A percentile compares a stretch with the other conserved stretches of the same genome.
Evolutionary conservation across 2,797 vertebrate genomes (phyloP).

Genomic region (Phataginus tetradactyla): DNA sequence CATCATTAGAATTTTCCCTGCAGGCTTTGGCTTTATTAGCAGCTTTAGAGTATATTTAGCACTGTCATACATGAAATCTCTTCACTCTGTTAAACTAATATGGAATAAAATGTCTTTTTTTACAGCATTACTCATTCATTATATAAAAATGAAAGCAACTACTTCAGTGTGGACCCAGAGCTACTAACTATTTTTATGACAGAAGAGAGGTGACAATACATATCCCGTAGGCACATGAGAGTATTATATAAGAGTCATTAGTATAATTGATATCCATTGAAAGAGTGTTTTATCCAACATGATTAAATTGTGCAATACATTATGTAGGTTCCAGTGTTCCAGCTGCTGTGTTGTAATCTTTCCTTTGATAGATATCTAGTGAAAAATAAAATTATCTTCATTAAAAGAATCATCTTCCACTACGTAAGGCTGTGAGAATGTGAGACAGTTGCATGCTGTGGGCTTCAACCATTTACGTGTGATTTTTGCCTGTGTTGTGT

Average conservation of each 20-base stretch:
- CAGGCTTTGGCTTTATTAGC: slow-evolving; percentile 89
- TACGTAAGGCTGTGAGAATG: slow-evolving; percentile 57
- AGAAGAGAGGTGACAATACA: slow-evolving; percentile 87
- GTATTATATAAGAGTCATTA: slow-evolving; percentile 90
- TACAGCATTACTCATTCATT: slow-evolving; percentile 88
- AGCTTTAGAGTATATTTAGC: slow-evolving; percentile 89
- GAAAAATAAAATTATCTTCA: slow-evolving; percentile 81
- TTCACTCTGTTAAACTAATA: slow-evolving; percentile 89
- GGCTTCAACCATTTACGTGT: background rate
- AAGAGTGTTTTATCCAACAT: slow-evolving; percentile 87
- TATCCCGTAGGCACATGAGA: slow-evolving; percentile 85
- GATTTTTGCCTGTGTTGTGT: background rate
- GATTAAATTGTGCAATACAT: slow-evolving; percentile 88
- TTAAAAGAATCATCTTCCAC: slow-evolving; percentile 77
- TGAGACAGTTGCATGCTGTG: slow-evolving; percentile 27
- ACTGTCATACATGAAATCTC: slow-evolving; percentile 87
- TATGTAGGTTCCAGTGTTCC: slow-evolving; percentile 83
- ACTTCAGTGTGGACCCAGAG: slow-evolving; percentile 84
- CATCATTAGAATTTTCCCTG: slow-evolving; percentile 86
- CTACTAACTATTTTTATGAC: slow-evolving; percentile 87
- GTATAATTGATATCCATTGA: slow-evolving; percentile 89
- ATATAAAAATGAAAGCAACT: slow-evolving; percentile 87
- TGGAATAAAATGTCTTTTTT: slow-evolving; percentile 87
- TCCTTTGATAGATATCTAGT: slow-evolving; percentile 80
- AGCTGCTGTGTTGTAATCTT: slow-evolving; percentile 83